These are phyloP conservation scores for Cynopterus sphinx DNA, from an alignment of 2,797 vertebrate species.

Conservation along the genomic window DNA sequence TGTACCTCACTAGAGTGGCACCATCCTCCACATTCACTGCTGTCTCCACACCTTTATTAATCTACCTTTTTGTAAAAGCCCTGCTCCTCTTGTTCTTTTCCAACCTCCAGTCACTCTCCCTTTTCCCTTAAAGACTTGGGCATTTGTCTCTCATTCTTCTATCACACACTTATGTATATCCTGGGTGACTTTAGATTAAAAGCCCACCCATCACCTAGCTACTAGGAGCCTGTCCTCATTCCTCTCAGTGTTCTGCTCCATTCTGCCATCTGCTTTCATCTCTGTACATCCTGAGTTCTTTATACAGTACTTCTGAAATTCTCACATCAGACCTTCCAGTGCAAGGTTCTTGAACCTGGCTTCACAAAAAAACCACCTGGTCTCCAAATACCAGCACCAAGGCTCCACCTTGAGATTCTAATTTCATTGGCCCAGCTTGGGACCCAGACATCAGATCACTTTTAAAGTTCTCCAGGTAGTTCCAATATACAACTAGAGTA, in stretches of 20 bases:
- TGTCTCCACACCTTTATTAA: not conserved
- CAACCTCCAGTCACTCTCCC: not conserved
- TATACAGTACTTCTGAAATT: not conserved
- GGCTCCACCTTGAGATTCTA: not conserved
- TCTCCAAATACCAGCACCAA: not conserved
- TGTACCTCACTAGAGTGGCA: too few relatives aligned
- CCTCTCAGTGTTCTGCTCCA: not conserved
- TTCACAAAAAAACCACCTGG: not conserved
- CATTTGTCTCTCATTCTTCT: not conserved
- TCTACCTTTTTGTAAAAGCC: not conserved
- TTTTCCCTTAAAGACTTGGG: not conserved
- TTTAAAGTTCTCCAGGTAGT: not conserved
- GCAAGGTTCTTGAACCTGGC: accelerated
- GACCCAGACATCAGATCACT: not conserved
- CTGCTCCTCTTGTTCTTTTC: not conserved
- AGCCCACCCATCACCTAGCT: too few relatives aligned
- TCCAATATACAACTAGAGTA: not conserved
- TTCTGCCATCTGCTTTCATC: not conserved
- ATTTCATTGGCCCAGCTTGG: not conserved
- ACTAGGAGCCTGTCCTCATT: accelerated
- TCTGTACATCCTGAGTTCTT: not conserved
- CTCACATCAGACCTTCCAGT: too few relatives aligned
- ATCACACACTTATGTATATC: accelerated
- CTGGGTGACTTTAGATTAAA: not conserved
- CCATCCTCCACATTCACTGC: not conserved